These are phyloP conservation scores for Meiosimyza decipiens DNA, from an alignment of 2,888 invertebrate species.

Conservation along the genomic window DNA sequence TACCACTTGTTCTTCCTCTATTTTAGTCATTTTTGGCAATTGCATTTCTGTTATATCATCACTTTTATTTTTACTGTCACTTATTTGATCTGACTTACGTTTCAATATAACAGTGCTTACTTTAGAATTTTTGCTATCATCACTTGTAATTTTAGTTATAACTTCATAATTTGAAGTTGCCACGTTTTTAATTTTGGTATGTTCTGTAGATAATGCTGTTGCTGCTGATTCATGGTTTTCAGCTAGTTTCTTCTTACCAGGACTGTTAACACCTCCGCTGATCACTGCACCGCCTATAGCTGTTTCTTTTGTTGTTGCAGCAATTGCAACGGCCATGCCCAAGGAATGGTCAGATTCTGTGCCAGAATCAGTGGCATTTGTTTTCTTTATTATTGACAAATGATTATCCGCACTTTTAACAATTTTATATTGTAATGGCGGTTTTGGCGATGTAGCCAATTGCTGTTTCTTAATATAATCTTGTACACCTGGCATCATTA, in stretches of 20 bases:
- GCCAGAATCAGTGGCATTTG: slow-evolving; percentile 53
- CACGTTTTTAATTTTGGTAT: neutral
- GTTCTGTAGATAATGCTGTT: neutral
- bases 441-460: slow-evolving; percentile 53
- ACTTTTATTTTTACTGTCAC: neutral
- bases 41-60: slow-evolving; percentile 37
- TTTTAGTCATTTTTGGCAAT: slow-evolving; percentile 49
- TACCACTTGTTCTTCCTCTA: slow-evolving; percentile 42
- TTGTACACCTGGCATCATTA: slow-evolving; percentile 71
- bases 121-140: slow-evolving; percentile 54
- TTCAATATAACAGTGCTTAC: slow-evolving; percentile 63
- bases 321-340: neutral
- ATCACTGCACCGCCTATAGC: too few species aligned
- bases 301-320: neutral
- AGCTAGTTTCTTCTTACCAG: slow-evolving; percentile 42
- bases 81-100: slow-evolving; percentile 54
- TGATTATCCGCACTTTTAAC: slow-evolving; percentile 65
- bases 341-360: slow-evolving; percentile 59
- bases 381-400: slow-evolving; percentile 64
- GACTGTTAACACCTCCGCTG: slow-evolving; percentile 39
- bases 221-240: slow-evolving; percentile 2
- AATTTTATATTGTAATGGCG: slow-evolving; percentile 65
- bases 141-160: slow-evolving; percentile 53
- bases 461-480: slow-evolving; percentile 56
- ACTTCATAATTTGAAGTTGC: slow-evolving; percentile 58